Base-by-base conservation (phyloP, 2,113 vertebrate species). In the Riparia riparia region DNA sequence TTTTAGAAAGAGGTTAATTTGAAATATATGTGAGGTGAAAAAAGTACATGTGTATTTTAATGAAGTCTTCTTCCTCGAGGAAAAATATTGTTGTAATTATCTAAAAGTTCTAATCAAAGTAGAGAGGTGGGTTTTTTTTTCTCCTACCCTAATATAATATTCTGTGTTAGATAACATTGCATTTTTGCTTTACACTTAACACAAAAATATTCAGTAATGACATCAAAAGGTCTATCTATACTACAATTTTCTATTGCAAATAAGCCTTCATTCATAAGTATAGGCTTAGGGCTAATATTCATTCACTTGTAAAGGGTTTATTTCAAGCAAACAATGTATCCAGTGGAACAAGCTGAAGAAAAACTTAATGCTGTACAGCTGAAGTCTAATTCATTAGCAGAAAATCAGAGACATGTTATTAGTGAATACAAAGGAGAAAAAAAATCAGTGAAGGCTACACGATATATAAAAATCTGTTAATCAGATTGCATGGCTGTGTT, bases 11-110 rank as follows among this genome's bases (percentile, higher is more conserved):
- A 70, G 9, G 31, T 79, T 79, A 56, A 76, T 91, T 57, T 76
- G 57, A 85, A 91, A 80, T 87, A 19, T 61, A 15, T 79, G 34
- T 72, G 42, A 77, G 17, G 29, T 82, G 66, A 82, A 87, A 63
- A 49, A 49, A 37, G 17, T 56, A 32, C 17, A 25, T 41, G 15
- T 56, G 68, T 28, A 37, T 74, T 84, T 86, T 84, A 87, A 91
- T 82, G 61, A 89, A 69, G 21, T 76, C 41, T 76, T 85, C 89
- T 94, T 93, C 54, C 57, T 93, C 45, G 45, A 85, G 84, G 83
- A 90, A 82, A 87, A 82, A 72, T 68, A 39, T 72, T 85, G 15
- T 47, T 4, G 6, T 76, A 94, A 80, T 72, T 60, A 79, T 68
- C 41, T 61, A 71, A 81, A 25, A 87, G 4, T 28, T 15, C 9